phyloP scores from a whole-genome alignment of 2,797 vertebrate genomes.

The Spondyliosoma cantharus region DNA sequence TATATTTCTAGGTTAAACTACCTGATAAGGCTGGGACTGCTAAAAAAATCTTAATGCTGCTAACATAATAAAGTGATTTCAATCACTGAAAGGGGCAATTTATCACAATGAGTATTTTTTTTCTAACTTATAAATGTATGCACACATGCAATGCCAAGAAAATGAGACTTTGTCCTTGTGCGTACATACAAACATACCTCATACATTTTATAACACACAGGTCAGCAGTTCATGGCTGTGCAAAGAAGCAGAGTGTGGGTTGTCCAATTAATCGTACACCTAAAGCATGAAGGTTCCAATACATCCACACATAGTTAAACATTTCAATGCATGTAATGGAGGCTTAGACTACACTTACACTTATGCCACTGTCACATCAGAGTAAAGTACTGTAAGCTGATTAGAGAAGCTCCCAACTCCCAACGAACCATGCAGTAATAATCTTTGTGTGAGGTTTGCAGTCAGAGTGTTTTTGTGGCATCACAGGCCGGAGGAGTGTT shows the following conservation, averaged over 20 bases:
- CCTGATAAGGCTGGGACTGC: neutral
- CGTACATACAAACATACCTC: neutral
- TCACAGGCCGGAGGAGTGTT: neutral
- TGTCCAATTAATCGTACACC: neutral
- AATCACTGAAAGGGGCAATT: neutral
- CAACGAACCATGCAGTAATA: neutral
- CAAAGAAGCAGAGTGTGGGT: neutral
- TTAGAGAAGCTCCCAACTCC: neutral
- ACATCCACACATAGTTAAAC: neutral
- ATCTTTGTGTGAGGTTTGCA: neutral
- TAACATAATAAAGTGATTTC: neutral
- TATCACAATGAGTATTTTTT: neutral
- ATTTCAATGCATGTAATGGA: neutral
- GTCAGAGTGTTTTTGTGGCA: neutral
- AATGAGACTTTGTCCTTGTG: neutral
- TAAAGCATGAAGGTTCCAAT: too few species aligned
- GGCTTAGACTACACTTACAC: neutral
- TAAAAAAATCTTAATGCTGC: neutral
- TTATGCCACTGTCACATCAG: neutral
- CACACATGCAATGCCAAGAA: neutral
- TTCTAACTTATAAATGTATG: neutral
- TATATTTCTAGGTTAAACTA: neutral
- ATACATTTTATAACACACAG: too few species aligned
- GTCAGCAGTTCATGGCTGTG: neutral
- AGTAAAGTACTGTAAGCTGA: neutral